These are phyloP conservation scores for Theristus sp. DNA, from an alignment of 2,888 invertebrate species.

Conservation along the genomic window DNA sequence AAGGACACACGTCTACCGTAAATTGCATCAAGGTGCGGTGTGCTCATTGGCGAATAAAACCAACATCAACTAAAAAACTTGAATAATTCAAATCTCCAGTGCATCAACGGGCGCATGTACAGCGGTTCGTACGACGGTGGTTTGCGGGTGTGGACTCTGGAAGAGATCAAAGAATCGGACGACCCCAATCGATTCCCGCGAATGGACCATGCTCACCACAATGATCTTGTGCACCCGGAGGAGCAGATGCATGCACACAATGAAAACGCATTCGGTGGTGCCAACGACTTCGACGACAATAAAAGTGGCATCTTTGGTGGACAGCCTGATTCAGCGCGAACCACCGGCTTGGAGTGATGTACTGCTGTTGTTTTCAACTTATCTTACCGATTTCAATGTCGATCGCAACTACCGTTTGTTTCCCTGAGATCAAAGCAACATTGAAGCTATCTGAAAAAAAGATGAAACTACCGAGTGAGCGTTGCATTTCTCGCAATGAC, in stretches of 20 bases:
- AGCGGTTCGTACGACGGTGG: slow-evolving; percentile 36
- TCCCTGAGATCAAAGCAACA: no score
- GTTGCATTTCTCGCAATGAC: no score
- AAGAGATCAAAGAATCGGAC: slow-evolving; percentile 12
- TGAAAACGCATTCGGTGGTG: neutral
- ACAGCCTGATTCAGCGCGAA: no score
- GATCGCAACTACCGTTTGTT: no score
- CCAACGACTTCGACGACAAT: neutral
- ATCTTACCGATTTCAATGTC: no score
- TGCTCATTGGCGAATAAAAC: no score
- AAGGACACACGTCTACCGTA: slow-evolving; percentile 31
- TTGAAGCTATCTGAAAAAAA: no score
- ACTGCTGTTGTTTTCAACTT: neutral
- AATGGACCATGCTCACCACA: neutral
- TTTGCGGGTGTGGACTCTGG: slow-evolving; percentile 36
- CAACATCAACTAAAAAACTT: neutral
- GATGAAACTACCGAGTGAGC: no score
- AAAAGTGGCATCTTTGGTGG: no score
- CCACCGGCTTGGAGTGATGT: neutral
- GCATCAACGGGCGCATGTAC: slow-evolving; percentile 36
- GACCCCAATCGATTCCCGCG: neutral
- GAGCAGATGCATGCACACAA: neutral
- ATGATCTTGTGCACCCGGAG: neutral
- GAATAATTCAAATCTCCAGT: slow-evolving; percentile 15
- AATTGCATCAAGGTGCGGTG: slow-evolving; percentile 31